phyloP scores from a whole-genome alignment of 2,797 vertebrate species.

The Strix occidentalis region DNA sequence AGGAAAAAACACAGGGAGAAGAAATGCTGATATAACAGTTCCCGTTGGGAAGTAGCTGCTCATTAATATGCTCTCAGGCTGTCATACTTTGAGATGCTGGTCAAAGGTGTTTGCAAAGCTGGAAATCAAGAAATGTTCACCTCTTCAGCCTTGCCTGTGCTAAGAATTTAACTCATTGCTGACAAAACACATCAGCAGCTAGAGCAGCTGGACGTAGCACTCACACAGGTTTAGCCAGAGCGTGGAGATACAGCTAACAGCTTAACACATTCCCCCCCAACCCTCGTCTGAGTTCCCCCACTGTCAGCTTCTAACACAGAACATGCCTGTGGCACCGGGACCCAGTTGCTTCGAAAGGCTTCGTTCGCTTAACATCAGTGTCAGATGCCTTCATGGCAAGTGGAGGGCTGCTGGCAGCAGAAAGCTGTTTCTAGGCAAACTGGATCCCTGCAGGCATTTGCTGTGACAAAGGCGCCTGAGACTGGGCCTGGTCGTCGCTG shows the following conservation, averaged over 20 bases:
- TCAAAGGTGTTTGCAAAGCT: conserved; percentile 34
- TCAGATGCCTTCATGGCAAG: neutral
- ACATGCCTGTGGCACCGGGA: neutral
- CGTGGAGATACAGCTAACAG: neutral
- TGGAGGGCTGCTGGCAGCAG: neutral
- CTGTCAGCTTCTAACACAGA: neutral
- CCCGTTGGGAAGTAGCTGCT: neutral
- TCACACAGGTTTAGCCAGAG: neutral
- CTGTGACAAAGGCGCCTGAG: neutral
- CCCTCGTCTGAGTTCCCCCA: neutral
- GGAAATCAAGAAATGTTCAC: conserved; percentile 18
- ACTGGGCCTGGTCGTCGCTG: rapidly evolving
- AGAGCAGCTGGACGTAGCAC: neutral
- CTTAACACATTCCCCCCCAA: neutral
- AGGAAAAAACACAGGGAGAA: neutral
- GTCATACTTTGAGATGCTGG: neutral
- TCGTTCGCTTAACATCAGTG: neutral
- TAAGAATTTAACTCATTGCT: neutral
- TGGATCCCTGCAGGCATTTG: neutral
- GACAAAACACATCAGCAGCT: neutral
- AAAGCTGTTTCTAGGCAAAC: neutral
- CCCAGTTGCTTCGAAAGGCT: neutral
- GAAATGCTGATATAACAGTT: neutral
- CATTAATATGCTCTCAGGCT: conserved; percentile 15
- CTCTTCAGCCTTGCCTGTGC: neutral